These are phyloP conservation scores for Azorinus chamasolen DNA, from an alignment of 2,888 invertebrate genomes.

Conservation along the genomic window DNA sequence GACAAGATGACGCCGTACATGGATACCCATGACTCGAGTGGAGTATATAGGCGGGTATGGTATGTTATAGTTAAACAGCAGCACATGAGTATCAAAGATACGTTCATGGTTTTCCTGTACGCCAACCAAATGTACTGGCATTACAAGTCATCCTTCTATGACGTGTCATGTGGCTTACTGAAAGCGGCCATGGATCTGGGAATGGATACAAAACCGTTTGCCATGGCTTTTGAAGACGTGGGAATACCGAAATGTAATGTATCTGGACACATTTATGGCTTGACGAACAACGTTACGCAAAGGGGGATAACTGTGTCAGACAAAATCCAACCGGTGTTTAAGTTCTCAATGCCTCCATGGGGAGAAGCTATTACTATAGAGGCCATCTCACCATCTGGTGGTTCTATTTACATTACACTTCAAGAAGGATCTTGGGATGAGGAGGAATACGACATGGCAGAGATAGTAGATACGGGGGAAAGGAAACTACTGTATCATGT, in stretches of 20 bases:
- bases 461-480: too few species aligned
- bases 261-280: slow-evolving; percentile 48
- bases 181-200: slow-evolving; percentile 73
- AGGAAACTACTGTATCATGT: too few species aligned
- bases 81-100: slow-evolving; percentile 59
- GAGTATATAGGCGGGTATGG: slow-evolving; percentile 69
- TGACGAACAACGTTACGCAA: slow-evolving; percentile 52
- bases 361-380: slow-evolving; percentile 11
- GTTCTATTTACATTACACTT: not conserved
- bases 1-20: slow-evolving; percentile 53
- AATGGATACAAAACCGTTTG: slow-evolving; percentile 49
- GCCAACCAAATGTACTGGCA: slow-evolving; percentile 76
- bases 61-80: slow-evolving; percentile 62
- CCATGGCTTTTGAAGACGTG: slow-evolving; percentile 64
- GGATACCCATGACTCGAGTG: slow-evolving; percentile 73
- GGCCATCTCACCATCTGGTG: not conserved
- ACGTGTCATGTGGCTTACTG: slow-evolving; percentile 72
- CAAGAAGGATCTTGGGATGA: not conserved
- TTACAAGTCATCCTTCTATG: slow-evolving; percentile 54
- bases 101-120: slow-evolving; percentile 65
- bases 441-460: not conserved
- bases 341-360: slow-evolving; percentile 58
- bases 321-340: slow-evolving; percentile 59
- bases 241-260: slow-evolving; percentile 71
- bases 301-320: slow-evolving; percentile 50